phyloP scores from a whole-genome alignment of 2,113 vertebrate genomes.

The Ardeotis arabs region DNA sequence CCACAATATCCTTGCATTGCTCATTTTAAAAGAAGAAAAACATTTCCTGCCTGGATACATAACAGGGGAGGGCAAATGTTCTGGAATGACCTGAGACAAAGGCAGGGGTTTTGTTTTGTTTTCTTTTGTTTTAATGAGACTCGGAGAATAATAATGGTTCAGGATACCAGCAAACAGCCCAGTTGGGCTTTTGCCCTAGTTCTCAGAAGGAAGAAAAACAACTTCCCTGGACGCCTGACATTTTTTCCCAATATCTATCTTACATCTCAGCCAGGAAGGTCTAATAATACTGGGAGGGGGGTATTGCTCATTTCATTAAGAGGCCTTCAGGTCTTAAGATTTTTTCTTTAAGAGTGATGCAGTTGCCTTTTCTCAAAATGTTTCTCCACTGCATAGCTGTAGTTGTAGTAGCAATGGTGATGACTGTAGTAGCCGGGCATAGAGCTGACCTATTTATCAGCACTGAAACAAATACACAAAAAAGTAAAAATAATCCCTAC shows the following conservation, averaged over 20 bases:
- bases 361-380: not conserved
- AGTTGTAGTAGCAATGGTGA: not conserved
- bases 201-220: slow-evolving; percentile 45
- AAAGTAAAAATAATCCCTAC: not conserved
- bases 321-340: not conserved
- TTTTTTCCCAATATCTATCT: not conserved
- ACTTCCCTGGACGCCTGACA: not conserved
- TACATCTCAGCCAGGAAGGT: not conserved
- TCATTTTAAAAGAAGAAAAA: slow-evolving; percentile 72
- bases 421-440: not conserved
- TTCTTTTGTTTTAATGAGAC: slow-evolving; percentile 54
- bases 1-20: slow-evolving; percentile 54
- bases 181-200: slow-evolving; percentile 9
- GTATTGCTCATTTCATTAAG: not conserved
- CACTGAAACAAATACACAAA: not conserved
- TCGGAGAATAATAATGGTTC: slow-evolving; percentile 18
- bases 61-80: slow-evolving; percentile 60
- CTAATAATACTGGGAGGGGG: not conserved
- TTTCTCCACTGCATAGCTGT: not conserved
- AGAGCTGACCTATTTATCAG: not conserved
- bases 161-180: slow-evolving; percentile 39
- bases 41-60: slow-evolving; percentile 77
- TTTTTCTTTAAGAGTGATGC: not conserved
- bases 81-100: slow-evolving; percentile 69
- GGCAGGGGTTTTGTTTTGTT: slow-evolving; percentile 15